Evolutionary conservation across 2,113 vertebrate species (phyloP).

Genomic region (Alosa alosa): DNA sequence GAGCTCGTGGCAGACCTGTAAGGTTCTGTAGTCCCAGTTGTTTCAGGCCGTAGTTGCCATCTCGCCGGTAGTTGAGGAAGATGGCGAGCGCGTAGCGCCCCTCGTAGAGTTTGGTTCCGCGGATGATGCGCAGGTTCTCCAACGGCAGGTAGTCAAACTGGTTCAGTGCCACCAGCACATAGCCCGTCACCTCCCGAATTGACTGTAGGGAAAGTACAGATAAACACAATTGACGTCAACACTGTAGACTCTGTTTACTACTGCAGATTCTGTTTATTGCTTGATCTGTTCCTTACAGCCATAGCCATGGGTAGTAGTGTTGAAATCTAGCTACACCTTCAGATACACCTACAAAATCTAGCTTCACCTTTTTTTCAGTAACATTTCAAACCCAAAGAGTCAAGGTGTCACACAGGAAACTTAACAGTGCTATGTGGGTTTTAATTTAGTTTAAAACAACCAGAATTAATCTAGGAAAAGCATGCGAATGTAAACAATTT

Average conservation of each 20-base stretch:
- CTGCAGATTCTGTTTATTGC: no score
- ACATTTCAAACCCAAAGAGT: no score
- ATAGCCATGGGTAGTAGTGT: not conserved
- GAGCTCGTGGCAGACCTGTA: conserved; percentile 73
- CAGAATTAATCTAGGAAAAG: no score
- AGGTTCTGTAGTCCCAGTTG: conserved; percentile 92
- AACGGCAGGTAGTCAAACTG: conserved; percentile 93
- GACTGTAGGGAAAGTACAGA: conserved; percentile 71
- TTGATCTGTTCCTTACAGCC: no score
- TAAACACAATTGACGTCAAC: not conserved
- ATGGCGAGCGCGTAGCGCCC: conserved; percentile 88
- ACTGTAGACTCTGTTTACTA: no score
- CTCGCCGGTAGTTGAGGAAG: conserved; percentile 96
- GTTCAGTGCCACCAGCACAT: conserved; percentile 94
- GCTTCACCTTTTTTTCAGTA: no score
- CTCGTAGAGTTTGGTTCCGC: conserved; percentile 93
- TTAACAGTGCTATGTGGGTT: no score
- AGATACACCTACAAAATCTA: not conserved
- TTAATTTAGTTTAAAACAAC: no score
- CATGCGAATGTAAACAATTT: no score
- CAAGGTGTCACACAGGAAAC: no score
- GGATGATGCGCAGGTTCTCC: conserved; percentile 93
- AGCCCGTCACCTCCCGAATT: conserved; percentile 94
- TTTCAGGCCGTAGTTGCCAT: conserved; percentile 86
- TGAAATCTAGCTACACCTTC: not conserved